Percentiles rank a stretch among this genome's conserved stretches.
These are phyloP conservation scores for Periophthalmodon schlosseri DNA, from an alignment of 2,113 vertebrate genomes.

Conservation along the genomic window DNA sequence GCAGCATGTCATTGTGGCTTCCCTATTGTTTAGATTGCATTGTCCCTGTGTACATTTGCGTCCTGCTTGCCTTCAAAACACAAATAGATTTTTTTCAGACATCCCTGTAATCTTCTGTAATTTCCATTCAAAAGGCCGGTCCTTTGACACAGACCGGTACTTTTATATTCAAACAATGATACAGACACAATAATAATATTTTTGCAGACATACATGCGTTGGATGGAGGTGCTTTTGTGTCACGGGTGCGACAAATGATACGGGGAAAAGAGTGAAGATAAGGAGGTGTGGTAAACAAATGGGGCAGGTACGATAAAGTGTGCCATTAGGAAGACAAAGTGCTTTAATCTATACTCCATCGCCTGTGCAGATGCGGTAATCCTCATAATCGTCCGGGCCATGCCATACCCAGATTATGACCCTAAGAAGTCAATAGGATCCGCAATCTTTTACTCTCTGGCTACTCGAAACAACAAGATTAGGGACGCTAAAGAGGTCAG, in stretches of 20 bases:
- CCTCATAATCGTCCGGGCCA: constrained; percentile 16
- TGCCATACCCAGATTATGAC: constrained; percentile 11
- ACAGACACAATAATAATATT: not conserved
- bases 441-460: not conserved
- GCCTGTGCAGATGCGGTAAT: constrained; percentile 24
- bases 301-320: constrained; percentile 33
- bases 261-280: constrained; percentile 17
- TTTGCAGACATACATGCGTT: not conserved
- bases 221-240: not conserved
- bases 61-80: constrained; percentile 45
- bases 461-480: constrained; percentile 1
- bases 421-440: not conserved
- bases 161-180: constrained; percentile 10
- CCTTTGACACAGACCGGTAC: constrained; percentile 28
- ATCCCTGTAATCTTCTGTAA: constrained; percentile 52
- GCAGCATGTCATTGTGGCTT: constrained; percentile 30
- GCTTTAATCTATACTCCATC: constrained; percentile 40
- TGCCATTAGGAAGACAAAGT: constrained; percentile 40
- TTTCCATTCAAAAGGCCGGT: constrained; percentile 38
- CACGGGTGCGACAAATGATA: constrained; percentile 8
- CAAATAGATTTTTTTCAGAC: constrained; percentile 59
- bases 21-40: constrained; percentile 42
- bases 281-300: constrained; percentile 29
- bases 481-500: not conserved
- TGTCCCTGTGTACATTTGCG: constrained; percentile 36